Evolutionary conservation across 37 sponge, comb jelly and placozoan species (phyloP), one percentile per base, ranked within the genome.

Genomic region (Oopsacas minuta): DNA sequence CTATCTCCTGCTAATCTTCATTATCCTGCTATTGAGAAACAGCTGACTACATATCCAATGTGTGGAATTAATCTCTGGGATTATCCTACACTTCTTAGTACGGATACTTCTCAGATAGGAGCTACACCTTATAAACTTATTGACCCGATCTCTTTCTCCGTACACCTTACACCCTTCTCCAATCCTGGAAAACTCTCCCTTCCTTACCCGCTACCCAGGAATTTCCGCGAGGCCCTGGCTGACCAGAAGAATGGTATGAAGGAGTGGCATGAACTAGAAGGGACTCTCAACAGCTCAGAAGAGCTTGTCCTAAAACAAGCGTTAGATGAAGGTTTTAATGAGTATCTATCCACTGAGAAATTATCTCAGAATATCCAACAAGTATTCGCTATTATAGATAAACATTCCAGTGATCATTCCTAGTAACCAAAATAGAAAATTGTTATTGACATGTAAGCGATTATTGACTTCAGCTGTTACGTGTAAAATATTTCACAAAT

Each of bases 11-110:
- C 30, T 34, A 61, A 61, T 34, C 20, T n/a, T 3, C 75, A 61
- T 61, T 61, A 61, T n/a, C 75, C 75, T n/a, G 20, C 75, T 10
- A 10, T 61, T 25, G 75, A 61, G 75, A 61, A 61, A 61, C 75
- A 61, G 30, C 75, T 61, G 28, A 25, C 28, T 3, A 25, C 75
- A 25, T 12, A 61, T 34, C 75, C 75, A 3, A 61, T 61, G 75
- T 32, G 75, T 61, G 75, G 75, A 34, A 61, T 61, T 34, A 61
- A 61, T n/a, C 75, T 61, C 3, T 61, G 75, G 75, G 75, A 61
- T 34, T 61, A 61, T 12, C 75, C 75, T 61, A 3, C 22, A 5
- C 20, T 61, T 34, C 75, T 61, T 34, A 61, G 75, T 12, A n/a
- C 75, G 22, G 75, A 61, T 34, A 61, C 75, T 34, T 61, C 75